phyloP scores from a whole-genome alignment of 1,140 invertebrate species.

The Bombyx mori region ASM3026992v2 NC_085116.1:16953001-16953500 shows the following conservation, averaged over 20 bases:
- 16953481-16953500: not conserved
- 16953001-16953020: too few relatives aligned
- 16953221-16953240: constrained; percentile 15
- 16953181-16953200: not conserved
- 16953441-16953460: not conserved
- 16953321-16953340: constrained; percentile 7
- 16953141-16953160: too few relatives aligned
- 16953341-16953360: too few relatives aligned
- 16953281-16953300: constrained; percentile 14
- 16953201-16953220: constrained; percentile 2
- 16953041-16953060: not conserved
- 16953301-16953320: constrained; percentile 13
- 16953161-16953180: not conserved
- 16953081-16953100: not conserved
- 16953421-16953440: constrained; percentile 18
- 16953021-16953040: too few relatives aligned
- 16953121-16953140: too few relatives aligned
- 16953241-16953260: constrained; percentile 26
- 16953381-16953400: constrained; percentile 23
- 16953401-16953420: constrained; percentile 18
- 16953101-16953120: too few relatives aligned
- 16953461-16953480: not conserved
- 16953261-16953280: constrained; percentile 11
- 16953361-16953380: constrained; percentile 9
- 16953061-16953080: not conserved